Evolutionary conservation across 2,888 invertebrate genomes (phyloP).

Genomic region (Watsonalla cultraria): DNA sequence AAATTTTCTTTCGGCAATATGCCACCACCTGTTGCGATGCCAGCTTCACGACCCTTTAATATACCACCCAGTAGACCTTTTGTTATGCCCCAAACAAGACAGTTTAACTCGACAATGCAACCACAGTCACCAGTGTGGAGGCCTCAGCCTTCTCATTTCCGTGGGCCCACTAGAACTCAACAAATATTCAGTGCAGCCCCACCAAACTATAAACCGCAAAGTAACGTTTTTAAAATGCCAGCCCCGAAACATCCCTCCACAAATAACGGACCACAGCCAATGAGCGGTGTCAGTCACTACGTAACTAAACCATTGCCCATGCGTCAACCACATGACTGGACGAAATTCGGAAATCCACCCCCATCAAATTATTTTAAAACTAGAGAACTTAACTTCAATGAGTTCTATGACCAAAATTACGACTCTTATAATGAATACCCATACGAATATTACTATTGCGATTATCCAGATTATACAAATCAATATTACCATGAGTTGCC

Average conservation of each 20-base stretch:
- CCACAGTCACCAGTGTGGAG: conserved; percentile 4
- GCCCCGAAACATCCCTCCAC: too few species aligned
- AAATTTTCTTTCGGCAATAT: too few species aligned
- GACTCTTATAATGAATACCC: conserved; percentile 3
- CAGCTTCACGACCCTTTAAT: neutral
- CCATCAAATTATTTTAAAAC: conserved; percentile 18
- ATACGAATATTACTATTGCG: conserved; percentile 2
- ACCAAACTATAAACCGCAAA: too few species aligned
- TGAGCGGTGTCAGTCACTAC: conserved; percentile 11
- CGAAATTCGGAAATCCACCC: conserved; percentile 13
- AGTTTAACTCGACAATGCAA: neutral
- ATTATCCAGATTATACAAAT: too few species aligned
- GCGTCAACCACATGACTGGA: conserved; percentile 10
- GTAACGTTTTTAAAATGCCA: too few species aligned
- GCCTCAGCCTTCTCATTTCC: conserved; percentile 3
- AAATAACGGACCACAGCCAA: conserved; percentile 10
- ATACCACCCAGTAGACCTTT: neutral
- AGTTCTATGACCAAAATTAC: conserved; percentile 5
- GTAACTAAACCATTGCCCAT: conserved; percentile 5
- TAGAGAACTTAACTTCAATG: conserved; percentile 16
- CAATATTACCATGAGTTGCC: too few species aligned
- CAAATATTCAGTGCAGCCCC: too few species aligned
- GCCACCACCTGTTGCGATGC: too few species aligned
- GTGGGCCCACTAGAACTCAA: conserved; percentile 12
- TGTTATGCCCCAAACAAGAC: conserved; percentile 1